Evolutionary conservation across 2,113 vertebrate species (phyloP), one percentile per base, ranked within the genome.

Genomic region (Dicentrarchus labrax): DNA sequence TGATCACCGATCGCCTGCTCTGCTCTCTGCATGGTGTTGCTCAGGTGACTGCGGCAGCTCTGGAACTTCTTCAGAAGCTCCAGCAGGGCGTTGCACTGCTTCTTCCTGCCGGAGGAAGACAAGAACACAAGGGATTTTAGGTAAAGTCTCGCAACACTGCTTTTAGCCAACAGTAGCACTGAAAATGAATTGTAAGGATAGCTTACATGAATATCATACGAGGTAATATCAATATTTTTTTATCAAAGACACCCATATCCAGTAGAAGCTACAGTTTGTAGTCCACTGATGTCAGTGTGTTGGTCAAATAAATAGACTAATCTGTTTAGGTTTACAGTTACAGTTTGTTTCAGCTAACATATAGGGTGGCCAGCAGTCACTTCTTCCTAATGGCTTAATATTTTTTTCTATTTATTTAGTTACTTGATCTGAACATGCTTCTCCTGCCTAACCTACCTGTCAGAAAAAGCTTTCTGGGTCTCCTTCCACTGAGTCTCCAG

Each of bases 41-140:
- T 95, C 84, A 99, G 83, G 72, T 91, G 78, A 8, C 88, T 91
- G 81, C 97, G 96, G 86, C 96, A 96, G 86, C 91, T 96, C 80
- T 98, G 97, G 81, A 97, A 99, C 2, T 95, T 97, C 90, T 97
- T 98, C 84, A 99, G 91, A 66, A 98, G 96, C 41, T 98, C 97
- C 92, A 97, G 84, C 66, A 97, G 92, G 72, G 91, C 86, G 48
- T 39, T 91, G 92, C 96, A 97, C 72, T 97, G 96, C 30, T 98
- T 97, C 89, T 95, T 96, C 80, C 98, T 96, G 90, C 48, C 47
- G 43, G 22, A 66, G 22, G 16, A 8, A 19, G 15, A 39, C 36
- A 22, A 76, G 0, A 48, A 24, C 8, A 57, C 0, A 30, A 3
- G 1, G 13, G 10, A 5, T 38, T 45, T 4, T 5, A 22, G 21